Conservation (phyloP, 2,888 invertebrate genomes). For the Ferdinandea cuprea region DNA sequence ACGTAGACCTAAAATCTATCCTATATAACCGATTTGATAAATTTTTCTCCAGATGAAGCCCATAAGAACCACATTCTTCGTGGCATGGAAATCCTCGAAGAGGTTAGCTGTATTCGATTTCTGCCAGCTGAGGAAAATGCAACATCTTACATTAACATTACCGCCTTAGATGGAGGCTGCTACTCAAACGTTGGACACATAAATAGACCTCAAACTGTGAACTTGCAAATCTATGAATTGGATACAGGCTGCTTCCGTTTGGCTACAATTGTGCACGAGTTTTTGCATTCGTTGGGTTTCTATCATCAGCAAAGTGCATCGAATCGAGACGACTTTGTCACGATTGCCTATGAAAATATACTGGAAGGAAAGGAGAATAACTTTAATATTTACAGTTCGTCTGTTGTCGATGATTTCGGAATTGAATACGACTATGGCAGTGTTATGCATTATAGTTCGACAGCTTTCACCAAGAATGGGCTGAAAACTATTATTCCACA, state of each 20-base stretch:
- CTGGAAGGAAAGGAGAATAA: conserved; percentile 86
- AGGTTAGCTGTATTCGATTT: conserved; percentile 89
- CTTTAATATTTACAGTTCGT: conserved; percentile 86
- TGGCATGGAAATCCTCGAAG: conserved; percentile 89
- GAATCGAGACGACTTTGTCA: conserved; percentile 88
- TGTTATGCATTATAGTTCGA: conserved; percentile 90
- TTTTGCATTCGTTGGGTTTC: conserved; percentile 91
- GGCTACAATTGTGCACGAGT: conserved; percentile 88
- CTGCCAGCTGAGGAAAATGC: conserved; percentile 84
- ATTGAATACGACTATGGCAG: conserved; percentile 90
- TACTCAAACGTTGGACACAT: conserved; percentile 90
- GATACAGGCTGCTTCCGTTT: conserved; percentile 80
- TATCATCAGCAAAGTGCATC: conserved; percentile 91
- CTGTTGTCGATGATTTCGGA: conserved; percentile 86
- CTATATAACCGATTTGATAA: too few species aligned
- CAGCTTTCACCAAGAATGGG: conserved; percentile 88
- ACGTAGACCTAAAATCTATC: too few species aligned
- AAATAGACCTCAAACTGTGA: conserved; percentile 81
- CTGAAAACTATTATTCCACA: conserved; percentile 87
- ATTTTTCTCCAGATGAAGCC: conserved; percentile 81
- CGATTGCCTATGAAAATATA: conserved; percentile 83
- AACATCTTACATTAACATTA: conserved; percentile 55
- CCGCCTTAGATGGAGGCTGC: conserved; percentile 85
- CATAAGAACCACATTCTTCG: conserved; percentile 86
- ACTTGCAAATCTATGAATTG: conserved; percentile 77